phyloP scores from a whole-genome alignment of 1,140 invertebrate genomes.

The Heliconius melpomene region DNA sequence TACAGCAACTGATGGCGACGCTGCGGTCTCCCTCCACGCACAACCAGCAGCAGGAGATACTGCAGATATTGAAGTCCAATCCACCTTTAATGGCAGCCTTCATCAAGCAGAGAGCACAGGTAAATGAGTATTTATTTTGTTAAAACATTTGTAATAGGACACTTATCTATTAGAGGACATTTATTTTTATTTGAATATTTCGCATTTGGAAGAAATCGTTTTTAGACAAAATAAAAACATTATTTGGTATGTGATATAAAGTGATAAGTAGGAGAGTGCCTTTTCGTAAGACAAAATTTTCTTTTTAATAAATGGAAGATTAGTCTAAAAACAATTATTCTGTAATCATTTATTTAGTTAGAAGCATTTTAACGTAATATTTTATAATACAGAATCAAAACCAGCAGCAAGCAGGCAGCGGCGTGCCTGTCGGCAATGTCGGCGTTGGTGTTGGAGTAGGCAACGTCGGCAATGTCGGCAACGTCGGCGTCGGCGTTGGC shows the following conservation, averaged over 20 bases:
- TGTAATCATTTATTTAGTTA: too few species aligned
- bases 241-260: too few species aligned
- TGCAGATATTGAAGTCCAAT: slow-evolving; percentile 96
- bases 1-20: slow-evolving; percentile 95
- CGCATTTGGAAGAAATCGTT: too few species aligned
- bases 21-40: slow-evolving; percentile 93
- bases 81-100: slow-evolving; percentile 98
- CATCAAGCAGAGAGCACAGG: slow-evolving; percentile 92
- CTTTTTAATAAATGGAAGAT: too few species aligned
- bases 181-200: too few species aligned
- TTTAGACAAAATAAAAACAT: too few species aligned
- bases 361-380: too few species aligned
- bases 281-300: too few species aligned
- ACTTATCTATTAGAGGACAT: too few species aligned
- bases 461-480: slow-evolving; percentile 54
- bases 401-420: slow-evolving; percentile 67
- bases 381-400: slow-evolving; percentile 68
- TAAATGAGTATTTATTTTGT: slow-evolving; percentile 41
- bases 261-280: too few species aligned
- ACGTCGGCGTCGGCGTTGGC: slow-evolving; percentile 57
- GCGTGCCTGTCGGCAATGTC: slow-evolving; percentile 54
- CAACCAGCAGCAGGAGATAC: slow-evolving; percentile 95
- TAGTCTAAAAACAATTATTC: too few species aligned
- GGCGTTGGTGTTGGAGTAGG: slow-evolving; percentile 49
- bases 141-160: too few species aligned